Evolutionary conservation across 2,797 vertebrate species (phyloP).

Genomic region (Miichthys miiuy): DNA sequence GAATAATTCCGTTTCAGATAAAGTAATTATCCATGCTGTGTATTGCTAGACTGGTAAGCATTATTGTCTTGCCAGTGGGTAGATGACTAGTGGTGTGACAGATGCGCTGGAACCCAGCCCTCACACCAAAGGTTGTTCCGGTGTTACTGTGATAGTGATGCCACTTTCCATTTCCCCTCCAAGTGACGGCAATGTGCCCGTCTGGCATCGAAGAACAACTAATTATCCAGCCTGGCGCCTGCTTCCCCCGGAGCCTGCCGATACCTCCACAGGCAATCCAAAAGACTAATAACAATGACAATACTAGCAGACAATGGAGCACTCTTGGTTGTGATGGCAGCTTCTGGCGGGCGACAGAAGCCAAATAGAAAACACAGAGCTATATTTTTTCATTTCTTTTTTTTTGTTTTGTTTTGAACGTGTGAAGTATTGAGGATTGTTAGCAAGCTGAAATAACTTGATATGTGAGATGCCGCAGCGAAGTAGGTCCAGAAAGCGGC

Average conservation of each 20-base stretch:
- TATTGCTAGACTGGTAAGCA: conserved; percentile 39
- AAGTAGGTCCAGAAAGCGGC: conserved; percentile 16
- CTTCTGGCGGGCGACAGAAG: conserved; percentile 56
- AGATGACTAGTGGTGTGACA: conserved; percentile 71
- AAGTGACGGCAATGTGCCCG: conserved; percentile 78
- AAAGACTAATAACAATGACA: conserved; percentile 85
- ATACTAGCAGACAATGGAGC: conserved; percentile 76
- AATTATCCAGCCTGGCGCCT: conserved; percentile 84
- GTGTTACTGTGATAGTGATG: conserved; percentile 80
- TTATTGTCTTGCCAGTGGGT: conserved; percentile 69
- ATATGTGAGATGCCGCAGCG: conserved; percentile 23
- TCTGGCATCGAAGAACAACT: conserved; percentile 81
- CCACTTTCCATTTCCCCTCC: conserved; percentile 82
- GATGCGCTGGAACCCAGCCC: conserved; percentile 78
- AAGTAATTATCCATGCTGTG: conserved; percentile 63
- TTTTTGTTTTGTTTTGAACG: conserved; percentile 16
- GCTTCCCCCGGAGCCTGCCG: conserved; percentile 73
- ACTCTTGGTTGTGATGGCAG: conserved; percentile 66
- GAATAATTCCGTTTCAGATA: conserved; percentile 48
- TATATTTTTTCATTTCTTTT: conserved; percentile 7
- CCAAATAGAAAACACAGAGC: conserved; percentile 59
- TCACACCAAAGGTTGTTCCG: conserved; percentile 78
- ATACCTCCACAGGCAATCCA: conserved; percentile 80
- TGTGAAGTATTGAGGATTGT: conserved; percentile 41
- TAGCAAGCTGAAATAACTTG: conserved; percentile 34